Conservation (phyloP, 2,888 invertebrate species). For the Chydorus sphaericus region DNA sequence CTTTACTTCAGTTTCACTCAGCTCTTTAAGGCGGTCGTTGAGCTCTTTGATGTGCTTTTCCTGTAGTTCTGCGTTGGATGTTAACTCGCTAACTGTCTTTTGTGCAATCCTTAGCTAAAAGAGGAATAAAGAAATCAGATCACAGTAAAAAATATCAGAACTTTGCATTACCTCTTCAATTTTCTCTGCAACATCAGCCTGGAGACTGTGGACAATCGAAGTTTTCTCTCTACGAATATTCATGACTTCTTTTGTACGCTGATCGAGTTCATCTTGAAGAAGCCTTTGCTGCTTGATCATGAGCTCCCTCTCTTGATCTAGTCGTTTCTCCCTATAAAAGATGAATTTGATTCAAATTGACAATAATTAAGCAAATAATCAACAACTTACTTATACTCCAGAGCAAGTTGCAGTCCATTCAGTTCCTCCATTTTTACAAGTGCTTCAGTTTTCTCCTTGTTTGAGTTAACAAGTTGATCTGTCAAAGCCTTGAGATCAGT, state of each 20-base stretch:
- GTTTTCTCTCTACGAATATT: constrained; percentile 58
- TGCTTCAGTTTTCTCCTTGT: constrained; percentile 70
- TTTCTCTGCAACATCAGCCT: constrained; percentile 61
- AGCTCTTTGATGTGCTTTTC: constrained; percentile 50
- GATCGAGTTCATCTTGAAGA: constrained; percentile 60
- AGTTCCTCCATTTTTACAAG: constrained; percentile 64
- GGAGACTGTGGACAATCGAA: constrained; percentile 44
- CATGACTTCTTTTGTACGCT: constrained; percentile 61
- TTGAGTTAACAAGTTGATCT: constrained; percentile 57
- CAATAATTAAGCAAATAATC: constrained; percentile 23
- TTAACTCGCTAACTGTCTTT: constrained; percentile 49
- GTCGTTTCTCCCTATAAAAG: constrained; percentile 50
- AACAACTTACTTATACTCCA: constrained; percentile 48
- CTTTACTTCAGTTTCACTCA: constrained; percentile 50
- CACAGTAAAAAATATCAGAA: background rate
- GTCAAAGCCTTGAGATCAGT: constrained; percentile 50
- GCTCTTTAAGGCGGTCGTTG: constrained; percentile 51
- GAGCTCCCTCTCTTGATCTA: constrained; percentile 65
- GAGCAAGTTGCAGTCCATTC: constrained; percentile 57
- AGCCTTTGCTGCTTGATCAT: constrained; percentile 62
- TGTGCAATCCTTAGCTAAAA: constrained; percentile 46
- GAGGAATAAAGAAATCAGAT: constrained; percentile 10
- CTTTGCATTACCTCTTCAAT: constrained; percentile 44
- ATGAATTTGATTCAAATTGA: background rate
- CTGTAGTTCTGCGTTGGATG: constrained; percentile 52